These are phyloP conservation scores for Timema cristinae DNA, from an alignment of 2,888 invertebrate species.

Conservation along the genomic window DNA sequence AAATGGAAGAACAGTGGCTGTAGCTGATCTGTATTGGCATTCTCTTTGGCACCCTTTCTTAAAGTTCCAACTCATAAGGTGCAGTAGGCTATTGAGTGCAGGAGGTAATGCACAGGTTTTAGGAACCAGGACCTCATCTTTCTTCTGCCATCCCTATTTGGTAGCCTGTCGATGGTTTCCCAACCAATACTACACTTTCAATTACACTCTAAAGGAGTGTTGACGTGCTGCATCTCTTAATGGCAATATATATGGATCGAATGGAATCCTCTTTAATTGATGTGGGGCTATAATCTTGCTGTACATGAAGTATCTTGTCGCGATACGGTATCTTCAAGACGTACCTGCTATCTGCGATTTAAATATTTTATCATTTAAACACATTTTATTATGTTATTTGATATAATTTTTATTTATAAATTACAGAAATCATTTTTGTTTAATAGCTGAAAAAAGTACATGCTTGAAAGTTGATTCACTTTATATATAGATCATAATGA, in stretches of 20 bases:
- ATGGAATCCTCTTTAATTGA: neutral
- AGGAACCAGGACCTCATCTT: neutral
- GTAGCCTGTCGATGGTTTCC: neutral
- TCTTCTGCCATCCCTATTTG: neutral
- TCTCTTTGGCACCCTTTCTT: neutral
- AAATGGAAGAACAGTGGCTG: neutral
- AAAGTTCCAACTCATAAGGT: neutral
- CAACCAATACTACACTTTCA: neutral
- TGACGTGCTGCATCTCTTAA: neutral
- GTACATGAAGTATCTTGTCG: neutral
- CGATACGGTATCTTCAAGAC: too few relatives aligned
- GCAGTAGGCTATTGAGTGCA: neutral
- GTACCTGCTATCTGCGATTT: too few relatives aligned
- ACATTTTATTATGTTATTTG: too few relatives aligned
- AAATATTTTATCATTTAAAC: too few relatives aligned
- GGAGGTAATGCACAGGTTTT: neutral
- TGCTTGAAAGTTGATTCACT: too few relatives aligned
- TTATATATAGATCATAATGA: too few relatives aligned
- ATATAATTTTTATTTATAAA: too few relatives aligned
- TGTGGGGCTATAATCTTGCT: neutral
- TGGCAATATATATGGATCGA: neutral
- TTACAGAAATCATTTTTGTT: too few relatives aligned
- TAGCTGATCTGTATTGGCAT: neutral
- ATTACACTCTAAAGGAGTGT: neutral
- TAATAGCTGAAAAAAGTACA: too few relatives aligned